Evolutionary conservation across 1,140 invertebrate genomes (phyloP).

Genomic region (Calosoma granatense): DNA sequence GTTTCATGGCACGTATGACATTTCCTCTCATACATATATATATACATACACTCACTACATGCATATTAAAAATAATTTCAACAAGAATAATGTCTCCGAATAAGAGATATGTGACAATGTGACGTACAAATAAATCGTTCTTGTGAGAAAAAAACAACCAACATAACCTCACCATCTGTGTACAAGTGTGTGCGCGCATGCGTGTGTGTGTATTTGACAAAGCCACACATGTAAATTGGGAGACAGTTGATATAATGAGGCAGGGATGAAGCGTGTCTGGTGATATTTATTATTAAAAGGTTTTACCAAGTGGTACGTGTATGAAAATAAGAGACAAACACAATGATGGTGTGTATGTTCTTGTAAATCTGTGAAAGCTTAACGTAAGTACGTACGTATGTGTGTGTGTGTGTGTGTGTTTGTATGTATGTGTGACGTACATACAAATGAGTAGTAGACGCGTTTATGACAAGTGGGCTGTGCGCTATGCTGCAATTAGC

Average conservation of each 20-base stretch:
- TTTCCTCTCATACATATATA: too few species aligned
- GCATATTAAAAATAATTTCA: slow-evolving; percentile 22
- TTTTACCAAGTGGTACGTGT: slow-evolving; percentile 22
- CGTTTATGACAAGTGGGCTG: slow-evolving; percentile 25
- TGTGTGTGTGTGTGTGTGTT: too few species aligned
- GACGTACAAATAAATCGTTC: slow-evolving; percentile 21
- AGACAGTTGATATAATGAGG: slow-evolving; percentile 24
- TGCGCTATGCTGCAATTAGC: slow-evolving; percentile 15
- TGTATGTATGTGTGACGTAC: slow-evolving; percentile 6
- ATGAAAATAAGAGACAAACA: too few species aligned
- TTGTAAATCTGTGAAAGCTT: too few species aligned
- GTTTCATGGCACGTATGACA: too few species aligned
- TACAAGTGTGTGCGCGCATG: slow-evolving; percentile 21
- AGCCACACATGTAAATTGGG: slow-evolving; percentile 25
- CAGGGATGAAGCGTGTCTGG: slow-evolving; percentile 21
- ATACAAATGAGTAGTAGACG: slow-evolving; percentile 25
- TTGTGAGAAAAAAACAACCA: too few species aligned
- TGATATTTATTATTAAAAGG: slow-evolving; percentile 26
- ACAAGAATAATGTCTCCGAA: slow-evolving; percentile 14
- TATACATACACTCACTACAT: slow-evolving; percentile 12
- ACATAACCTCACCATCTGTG: too few species aligned
- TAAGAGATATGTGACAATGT: slow-evolving; percentile 18
- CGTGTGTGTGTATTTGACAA: too few species aligned
- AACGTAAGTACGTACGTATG: too few species aligned
- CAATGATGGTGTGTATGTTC: too few species aligned